Evolutionary conservation across 2,797 vertebrate species (phyloP).

Genomic region (Myiotriccus ornatus): DNA sequence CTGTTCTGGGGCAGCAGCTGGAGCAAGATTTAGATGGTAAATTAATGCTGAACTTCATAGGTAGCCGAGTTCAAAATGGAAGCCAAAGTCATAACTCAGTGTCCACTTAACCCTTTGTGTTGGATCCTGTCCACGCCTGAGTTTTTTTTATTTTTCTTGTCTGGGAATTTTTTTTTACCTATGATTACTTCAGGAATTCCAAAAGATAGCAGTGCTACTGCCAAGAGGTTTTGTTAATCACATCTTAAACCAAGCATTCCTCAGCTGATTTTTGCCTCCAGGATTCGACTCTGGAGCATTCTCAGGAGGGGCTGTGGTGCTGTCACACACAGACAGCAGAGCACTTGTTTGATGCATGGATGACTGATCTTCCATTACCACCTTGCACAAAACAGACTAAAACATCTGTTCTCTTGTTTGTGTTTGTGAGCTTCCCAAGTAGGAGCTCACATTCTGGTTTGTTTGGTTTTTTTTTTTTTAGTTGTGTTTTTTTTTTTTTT

Average conservation of each 20-base stretch:
- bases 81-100: neutral
- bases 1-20: neutral
- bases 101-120: fast-evolving
- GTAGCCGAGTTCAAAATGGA: neutral
- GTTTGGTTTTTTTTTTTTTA: neutral
- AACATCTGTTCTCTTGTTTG: slow-evolving; percentile 14
- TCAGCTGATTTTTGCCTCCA: neutral
- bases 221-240: neutral
- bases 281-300: neutral
- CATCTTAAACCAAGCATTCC: neutral
- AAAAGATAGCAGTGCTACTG: neutral
- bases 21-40: neutral
- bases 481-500: neutral
- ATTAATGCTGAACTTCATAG: neutral
- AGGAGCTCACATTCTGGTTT: neutral
- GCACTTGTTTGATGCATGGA: neutral
- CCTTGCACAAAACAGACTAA: neutral
- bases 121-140: neutral
- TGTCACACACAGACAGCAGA: neutral
- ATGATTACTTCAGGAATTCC: neutral
- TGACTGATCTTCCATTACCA: neutral
- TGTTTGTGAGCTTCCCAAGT: neutral
- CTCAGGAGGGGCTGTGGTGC: neutral
- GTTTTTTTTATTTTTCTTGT: neutral
- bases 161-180: neutral